Base-by-base conservation (phyloP, 2,888 invertebrate genomes). In the Trileptium ribeirensis region DNA sequence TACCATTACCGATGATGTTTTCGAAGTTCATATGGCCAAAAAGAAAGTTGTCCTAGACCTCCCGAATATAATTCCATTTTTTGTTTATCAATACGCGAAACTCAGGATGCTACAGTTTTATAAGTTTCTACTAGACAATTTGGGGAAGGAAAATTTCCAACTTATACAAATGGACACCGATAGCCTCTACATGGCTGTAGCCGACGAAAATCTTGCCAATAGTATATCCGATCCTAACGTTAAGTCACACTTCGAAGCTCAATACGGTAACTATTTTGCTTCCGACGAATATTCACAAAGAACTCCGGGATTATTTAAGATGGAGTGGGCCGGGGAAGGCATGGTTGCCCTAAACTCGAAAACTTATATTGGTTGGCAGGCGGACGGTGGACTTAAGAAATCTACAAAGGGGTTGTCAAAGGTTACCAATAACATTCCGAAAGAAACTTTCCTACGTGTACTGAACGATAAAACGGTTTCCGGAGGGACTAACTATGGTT, bases 121-220 rank as follows among this genome's bases (percentile, higher is more conserved):
- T 36, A n/a, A 29, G 15, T 70, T 70, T n/a, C 15, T 70, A 31
- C 15, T 33, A 33, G n/a, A 29, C 15, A 33, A 8, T 36, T 36
- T 70, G 31, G 70, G 33, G 15, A 70, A 70, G n/a, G 70, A 70
- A 70, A 70, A 19, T 70, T 70, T 70, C n/a, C 70, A 70, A 70
- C 15, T 70, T 8, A 70, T 70, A 15, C 8, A 70, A 70, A 70
- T 70, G 70, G 70, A 70, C n/a, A 70, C 70, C 15, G 70, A 70
- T 70, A 33, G 33, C 31, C 36, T 70, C 8, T 70, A 70, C n/a
- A 15, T 70, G 8, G 70, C 70, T 19, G 3, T 70, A 70, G 31
- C 70, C 3, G 33, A 8, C 15, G 70, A 70, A 29, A 33, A 8
- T 33, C 8, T 70, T 64, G 64, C 19, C 64, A n/a, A n/a, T n/a